Evolutionary conservation across 2,113 vertebrate species (phyloP).

Genomic region (Nesogale talazaci): DNA sequence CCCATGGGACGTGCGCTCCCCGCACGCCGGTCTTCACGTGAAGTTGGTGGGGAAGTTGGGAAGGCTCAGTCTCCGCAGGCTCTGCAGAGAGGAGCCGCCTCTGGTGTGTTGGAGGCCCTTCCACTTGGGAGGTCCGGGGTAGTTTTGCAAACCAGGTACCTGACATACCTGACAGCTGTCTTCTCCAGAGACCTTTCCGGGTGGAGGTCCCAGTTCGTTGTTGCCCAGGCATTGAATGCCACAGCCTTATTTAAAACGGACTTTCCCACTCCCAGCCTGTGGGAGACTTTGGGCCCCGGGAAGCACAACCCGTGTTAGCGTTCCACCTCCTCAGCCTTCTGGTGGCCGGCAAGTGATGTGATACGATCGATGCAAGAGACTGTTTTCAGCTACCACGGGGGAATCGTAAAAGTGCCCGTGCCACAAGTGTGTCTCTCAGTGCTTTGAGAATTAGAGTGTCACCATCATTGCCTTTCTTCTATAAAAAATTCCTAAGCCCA

Average conservation of each 20-base stretch:
- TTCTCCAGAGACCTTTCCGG: no score
- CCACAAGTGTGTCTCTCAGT: not conserved
- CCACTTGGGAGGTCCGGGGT: not conserved
- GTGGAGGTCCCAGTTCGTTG: not conserved
- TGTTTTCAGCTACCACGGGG: not conserved
- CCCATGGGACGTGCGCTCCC: not conserved
- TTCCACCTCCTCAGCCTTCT: not conserved
- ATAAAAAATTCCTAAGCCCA: conserved; percentile 46
- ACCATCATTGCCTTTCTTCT: conserved; percentile 5
- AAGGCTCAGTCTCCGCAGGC: not conserved
- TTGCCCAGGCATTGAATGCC: not conserved
- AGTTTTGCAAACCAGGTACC: not conserved
- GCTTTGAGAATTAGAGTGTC: conserved; percentile 28
- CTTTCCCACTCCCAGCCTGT: not conserved
- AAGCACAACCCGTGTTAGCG: not conserved
- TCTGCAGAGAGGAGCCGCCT: not conserved
- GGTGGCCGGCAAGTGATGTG: not conserved
- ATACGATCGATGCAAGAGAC: not conserved
- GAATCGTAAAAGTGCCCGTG: not conserved
- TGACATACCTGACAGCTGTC: no score
- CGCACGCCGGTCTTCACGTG: not conserved
- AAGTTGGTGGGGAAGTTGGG: conserved; percentile 54
- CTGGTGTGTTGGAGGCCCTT: not conserved
- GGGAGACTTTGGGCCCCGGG: not conserved
- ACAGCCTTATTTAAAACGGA: not conserved